Evolutionary conservation across 1,140 invertebrate species (phyloP).

Genomic region (Tetragnatha versicolor): DNA sequence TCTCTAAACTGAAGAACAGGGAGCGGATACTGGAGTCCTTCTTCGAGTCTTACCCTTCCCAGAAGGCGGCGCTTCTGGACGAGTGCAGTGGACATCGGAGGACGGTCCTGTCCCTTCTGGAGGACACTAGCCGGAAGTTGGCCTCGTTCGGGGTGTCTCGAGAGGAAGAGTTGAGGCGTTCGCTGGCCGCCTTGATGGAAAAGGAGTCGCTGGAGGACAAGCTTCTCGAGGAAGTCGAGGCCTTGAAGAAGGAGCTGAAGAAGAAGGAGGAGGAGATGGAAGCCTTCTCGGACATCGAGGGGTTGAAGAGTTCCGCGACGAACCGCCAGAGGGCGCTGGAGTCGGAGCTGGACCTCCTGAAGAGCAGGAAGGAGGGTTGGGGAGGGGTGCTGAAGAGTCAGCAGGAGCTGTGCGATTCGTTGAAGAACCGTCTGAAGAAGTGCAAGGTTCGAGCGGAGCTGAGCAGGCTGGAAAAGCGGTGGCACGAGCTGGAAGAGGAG

Average conservation of each 20-base stretch:
- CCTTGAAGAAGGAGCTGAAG: neutral
- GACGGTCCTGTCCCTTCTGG: too few species aligned
- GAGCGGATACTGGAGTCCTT: too few species aligned
- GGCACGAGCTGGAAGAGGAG: slow-evolving; percentile 13
- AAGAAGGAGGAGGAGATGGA: neutral
- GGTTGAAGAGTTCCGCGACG: neutral
- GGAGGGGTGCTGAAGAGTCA: neutral
- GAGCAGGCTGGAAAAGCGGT: neutral
- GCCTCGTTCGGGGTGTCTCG: too few species aligned
- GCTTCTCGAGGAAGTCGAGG: neutral
- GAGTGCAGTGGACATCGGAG: too few species aligned
- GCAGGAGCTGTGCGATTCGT: neutral
- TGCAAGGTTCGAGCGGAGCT: neutral
- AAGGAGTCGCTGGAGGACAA: neutral
- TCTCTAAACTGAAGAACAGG: too few species aligned
- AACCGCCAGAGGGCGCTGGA: neutral
- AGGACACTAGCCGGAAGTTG: too few species aligned
- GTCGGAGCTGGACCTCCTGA: neutral
- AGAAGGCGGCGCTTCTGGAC: too few species aligned
- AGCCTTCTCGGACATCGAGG: neutral
- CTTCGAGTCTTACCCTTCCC: too few species aligned
- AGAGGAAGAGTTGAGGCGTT: too few species aligned
- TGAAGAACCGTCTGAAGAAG: neutral
- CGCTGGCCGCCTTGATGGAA: neutral
- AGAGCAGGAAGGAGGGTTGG: neutral